Base-by-base conservation (phyloP, 1,140 invertebrate species). In the Ridgeia piscesae region DNA sequence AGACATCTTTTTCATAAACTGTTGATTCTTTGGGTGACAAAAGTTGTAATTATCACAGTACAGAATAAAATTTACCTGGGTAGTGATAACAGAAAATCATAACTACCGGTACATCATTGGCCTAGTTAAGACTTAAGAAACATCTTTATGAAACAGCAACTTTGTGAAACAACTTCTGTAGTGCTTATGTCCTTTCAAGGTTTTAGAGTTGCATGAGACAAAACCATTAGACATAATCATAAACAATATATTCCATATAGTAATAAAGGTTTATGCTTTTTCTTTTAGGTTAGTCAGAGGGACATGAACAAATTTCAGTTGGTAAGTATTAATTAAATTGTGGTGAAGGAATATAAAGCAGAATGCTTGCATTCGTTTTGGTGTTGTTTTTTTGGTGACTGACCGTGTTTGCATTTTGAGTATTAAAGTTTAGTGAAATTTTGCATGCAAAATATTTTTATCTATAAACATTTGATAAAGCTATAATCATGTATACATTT, bases 301-400 rank as follows among this genome's bases (percentile, higher is more conserved):
- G 98, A 98, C 96, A 97, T 98, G 0, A 98, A 98, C 95, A 98
- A 97, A 96, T 98, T 98, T 96, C 98, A 98, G 95, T 96, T 97
- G 94, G 95, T 96, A 94, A 94, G 95, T 94, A 90, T 42, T 35
- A 17, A n/a, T 33, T 89, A 14, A 31, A 89, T 17, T 14, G 17
- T 90, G 89, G 35, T 17, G 34, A 90, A 42, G 31, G n/a, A n/a
- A n/a, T n/a, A n/a, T n/a, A n/a, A 42, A 31, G 35, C 89, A 90
- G 89, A 21, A 90, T 27, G 6, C 21, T 33, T 90, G n/a, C 35
- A 21, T 90, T 90, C 17, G 33, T 34, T 33, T 31, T 42, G 42
- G 4, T 42, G 31, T 33, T 90, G 89, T 90, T 35, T 34, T 17
- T 90, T 33, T 90, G 33, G 35, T 34, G n/a, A n/a, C n/a, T n/a